Base-by-base conservation (phyloP, 2,797 vertebrate species). In the Alectoris magna region DNA sequence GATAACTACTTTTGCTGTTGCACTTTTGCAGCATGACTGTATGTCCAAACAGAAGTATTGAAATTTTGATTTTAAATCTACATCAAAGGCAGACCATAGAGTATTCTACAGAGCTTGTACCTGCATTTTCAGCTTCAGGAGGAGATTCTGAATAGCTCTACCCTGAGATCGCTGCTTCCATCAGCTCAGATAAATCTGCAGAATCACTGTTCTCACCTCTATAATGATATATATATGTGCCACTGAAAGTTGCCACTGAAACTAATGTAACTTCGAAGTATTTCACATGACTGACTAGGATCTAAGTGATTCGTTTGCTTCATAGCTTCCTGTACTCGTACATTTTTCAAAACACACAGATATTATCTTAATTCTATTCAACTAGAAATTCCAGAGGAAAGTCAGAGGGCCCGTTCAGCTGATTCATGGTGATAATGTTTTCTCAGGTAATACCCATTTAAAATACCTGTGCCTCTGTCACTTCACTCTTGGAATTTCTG, bases 381-480 rank as follows among this genome's bases (percentile, higher is more conserved):
- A 51, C 29, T 70, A 15, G 43, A 31, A 93, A 84, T 70, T 96
- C 74, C 68, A 88, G 53, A 17, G 16, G 78, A 12, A 91, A 85
- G 15, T 41, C 55, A 76, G 38, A 83, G 87, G 10, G 76, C 24
- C 16, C 87, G 8, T 63, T 85, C 59, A 90, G 48, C 77, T 82
- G 58, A 11, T 75, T 94, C 87, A 48, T 74, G 39, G 31, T 51
- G 77, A 93, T 88, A 89, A 78, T 84, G 43, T 38, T 66, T 95
- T 91, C 88, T 63, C 59, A 90, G 59, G 13, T 94, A 94, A 80
- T 51, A 94, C 3, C 14, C 39, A 48, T 76, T 73, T 83, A 70
- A 95, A 88, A 86, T 41, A 49, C 6, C 4, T 49, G 8, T 75
- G 21, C 74, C 51, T 79, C 48, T 18, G 16, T 78, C 88, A 23